Percentiles rank a stretch among this genome's conserved stretches.
phyloP scores from a whole-genome alignment of 2,113 vertebrate genomes.

The Odocoileus hemionus region DNA sequence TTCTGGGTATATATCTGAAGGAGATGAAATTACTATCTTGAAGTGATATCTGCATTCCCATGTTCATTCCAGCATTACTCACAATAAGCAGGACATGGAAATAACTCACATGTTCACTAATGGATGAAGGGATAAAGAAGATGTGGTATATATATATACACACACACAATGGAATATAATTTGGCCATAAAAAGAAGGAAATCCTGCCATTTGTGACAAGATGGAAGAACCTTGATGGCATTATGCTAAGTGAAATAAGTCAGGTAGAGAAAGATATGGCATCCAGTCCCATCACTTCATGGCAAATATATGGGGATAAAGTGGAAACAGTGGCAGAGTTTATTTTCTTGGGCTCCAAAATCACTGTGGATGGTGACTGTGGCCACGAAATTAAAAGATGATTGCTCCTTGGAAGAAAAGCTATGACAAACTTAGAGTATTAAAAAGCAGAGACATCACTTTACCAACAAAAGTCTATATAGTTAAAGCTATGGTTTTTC shows the following conservation, averaged over 20 bases:
- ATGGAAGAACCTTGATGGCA: background rate
- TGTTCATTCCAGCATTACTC: background rate
- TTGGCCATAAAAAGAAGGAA: background rate
- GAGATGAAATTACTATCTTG: background rate
- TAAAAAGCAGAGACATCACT: background rate
- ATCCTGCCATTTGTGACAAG: background rate
- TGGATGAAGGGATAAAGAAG: background rate
- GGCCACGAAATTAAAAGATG: background rate
- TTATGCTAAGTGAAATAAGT: background rate
- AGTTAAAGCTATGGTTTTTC: background rate
- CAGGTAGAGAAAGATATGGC: background rate
- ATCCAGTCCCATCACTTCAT: background rate
- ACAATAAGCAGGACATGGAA: background rate
- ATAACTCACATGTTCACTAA: background rate
- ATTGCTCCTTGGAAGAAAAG: background rate
- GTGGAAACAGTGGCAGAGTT: background rate
- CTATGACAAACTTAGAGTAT: background rate
- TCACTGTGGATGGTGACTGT: background rate
- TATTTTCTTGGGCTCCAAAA: background rate
- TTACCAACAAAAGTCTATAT: rapidly evolving
- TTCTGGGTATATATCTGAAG: background rate
- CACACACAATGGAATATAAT: background rate
- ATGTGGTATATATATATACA: background rate
- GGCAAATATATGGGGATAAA: background rate
- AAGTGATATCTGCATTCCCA: background rate